Evolutionary conservation across 2,797 vertebrate species (phyloP), one percentile per base, ranked within the genome.

Genomic region (Eulemur albifrons): DNA sequence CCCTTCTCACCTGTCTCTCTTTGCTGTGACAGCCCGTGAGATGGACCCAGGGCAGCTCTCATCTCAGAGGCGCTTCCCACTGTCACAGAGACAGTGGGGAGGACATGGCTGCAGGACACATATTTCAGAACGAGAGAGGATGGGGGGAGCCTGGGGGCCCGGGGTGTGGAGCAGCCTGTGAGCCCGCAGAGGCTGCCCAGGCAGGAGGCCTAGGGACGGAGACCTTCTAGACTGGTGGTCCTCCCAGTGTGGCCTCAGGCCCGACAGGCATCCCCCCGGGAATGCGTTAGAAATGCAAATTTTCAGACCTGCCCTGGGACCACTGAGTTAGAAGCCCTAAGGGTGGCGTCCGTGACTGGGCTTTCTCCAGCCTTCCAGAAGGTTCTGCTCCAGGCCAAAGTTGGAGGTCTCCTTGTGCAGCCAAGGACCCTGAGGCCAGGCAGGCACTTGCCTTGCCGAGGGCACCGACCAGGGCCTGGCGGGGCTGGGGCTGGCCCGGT

Each of bases 351-450:
- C 0, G 25, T 13, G 1, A 35, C 4, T 4, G 57, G 32, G 32
- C 4, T 50, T 59, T 4, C 1, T 7, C 30, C 2, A 21, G 50
- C 32, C 11, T 2, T 1, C 30, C 1, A 14, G 38, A 27, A 0
- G n/a, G 23, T 18, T 20, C 52, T 27, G 23, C 43, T 0, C 4
- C 2, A 21, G 63, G 45, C 25, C n/a, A 18, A 0, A 4, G 30
- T 48, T 43, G 0, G 20, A 3, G 27, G 3, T 0, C 8, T 5
- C 32, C 45, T 18, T 13, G n/a, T 0, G 0, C 25, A 14, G 45
- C 4, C 4, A 17, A 17, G 85, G 27, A 63, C 5, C 38, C 50
- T 0, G 18, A 15, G 65, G 23, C 8, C 40, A 57, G 69, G 30
- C 52, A 38, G 48, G 38, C 48, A 23, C 21, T 35, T 17, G 8